A percentile compares a stretch with the other conserved stretches of the same genome.
phyloP scores from a whole-genome alignment of 2,113 vertebrate genomes.

The Colius striatus region DNA sequence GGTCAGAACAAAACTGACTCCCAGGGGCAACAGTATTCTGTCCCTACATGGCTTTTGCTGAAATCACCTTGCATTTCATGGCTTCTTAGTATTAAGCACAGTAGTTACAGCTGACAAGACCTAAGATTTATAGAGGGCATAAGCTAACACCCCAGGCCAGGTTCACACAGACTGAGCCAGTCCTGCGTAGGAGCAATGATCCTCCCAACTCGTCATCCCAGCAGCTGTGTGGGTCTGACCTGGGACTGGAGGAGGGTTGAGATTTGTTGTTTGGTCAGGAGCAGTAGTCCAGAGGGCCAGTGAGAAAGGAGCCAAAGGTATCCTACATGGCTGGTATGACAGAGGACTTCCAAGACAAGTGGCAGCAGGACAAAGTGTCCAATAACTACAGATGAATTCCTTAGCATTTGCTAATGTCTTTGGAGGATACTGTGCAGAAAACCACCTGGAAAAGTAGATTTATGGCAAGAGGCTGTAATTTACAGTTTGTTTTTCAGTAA shows the following conservation, averaged over 20 bases:
- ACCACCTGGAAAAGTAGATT: background rate
- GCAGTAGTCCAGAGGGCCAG: accelerated
- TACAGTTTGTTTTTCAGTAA: background rate
- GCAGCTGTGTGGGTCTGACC: accelerated
- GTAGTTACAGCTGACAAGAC: background rate
- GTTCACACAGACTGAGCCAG: background rate
- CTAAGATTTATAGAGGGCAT: background rate
- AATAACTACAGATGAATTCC: background rate
- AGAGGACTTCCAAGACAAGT: background rate
- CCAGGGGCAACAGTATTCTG: background rate
- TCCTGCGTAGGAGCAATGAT: background rate
- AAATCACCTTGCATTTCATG: background rate
- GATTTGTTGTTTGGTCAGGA: background rate
- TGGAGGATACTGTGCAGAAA: background rate
- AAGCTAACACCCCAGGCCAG: background rate
- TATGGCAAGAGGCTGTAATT: background rate
- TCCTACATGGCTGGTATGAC: background rate
- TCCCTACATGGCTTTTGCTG: background rate
- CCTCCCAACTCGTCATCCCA: background rate
- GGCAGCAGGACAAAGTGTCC: background rate
- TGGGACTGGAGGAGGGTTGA: background rate
- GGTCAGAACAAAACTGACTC: slow-evolving; percentile 3
- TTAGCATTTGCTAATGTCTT: background rate
- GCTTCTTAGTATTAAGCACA: background rate
- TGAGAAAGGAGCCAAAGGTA: background rate